Conservation (phyloP, 2,113 vertebrate genomes). For the Gallinago undulata region DNA sequence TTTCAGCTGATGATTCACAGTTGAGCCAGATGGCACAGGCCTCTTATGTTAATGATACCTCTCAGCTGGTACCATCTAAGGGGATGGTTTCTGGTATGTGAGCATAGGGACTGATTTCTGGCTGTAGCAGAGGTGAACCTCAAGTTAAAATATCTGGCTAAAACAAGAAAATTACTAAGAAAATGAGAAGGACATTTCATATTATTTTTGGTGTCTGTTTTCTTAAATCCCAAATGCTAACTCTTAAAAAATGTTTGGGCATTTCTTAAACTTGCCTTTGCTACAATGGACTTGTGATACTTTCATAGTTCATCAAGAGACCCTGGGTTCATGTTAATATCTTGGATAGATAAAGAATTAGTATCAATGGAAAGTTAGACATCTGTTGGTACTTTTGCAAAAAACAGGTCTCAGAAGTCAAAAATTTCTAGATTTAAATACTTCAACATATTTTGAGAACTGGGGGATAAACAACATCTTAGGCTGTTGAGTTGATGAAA, state of each 20-base stretch:
- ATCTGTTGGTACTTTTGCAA: constrained; percentile 35
- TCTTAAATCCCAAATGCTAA: not conserved
- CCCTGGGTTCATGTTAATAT: not conserved
- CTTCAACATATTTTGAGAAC: not conserved
- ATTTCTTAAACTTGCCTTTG: not conserved
- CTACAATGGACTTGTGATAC: not conserved
- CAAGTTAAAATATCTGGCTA: not conserved
- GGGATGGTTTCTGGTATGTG: not conserved
- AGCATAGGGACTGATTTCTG: not conserved
- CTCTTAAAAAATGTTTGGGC: not conserved
- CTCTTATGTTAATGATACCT: not conserved
- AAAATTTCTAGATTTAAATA: constrained; percentile 53
- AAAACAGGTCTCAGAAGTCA: constrained; percentile 30
- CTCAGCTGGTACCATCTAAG: no score
- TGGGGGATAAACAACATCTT: not conserved
- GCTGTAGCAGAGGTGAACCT: not conserved
- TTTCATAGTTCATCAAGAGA: not conserved
- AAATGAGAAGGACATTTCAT: not conserved
- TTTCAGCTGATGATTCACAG: not conserved
- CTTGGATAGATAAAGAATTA: not conserved
- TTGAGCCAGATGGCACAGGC: not conserved
- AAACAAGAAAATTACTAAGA: not conserved
- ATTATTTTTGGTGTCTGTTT: not conserved
- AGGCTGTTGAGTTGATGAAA: constrained; percentile 2
- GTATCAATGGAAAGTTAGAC: constrained; percentile 21